These are phyloP conservation scores for Mechanitis mazaeus DNA, from an alignment of 2,888 invertebrate species.

Conservation along the genomic window DNA sequence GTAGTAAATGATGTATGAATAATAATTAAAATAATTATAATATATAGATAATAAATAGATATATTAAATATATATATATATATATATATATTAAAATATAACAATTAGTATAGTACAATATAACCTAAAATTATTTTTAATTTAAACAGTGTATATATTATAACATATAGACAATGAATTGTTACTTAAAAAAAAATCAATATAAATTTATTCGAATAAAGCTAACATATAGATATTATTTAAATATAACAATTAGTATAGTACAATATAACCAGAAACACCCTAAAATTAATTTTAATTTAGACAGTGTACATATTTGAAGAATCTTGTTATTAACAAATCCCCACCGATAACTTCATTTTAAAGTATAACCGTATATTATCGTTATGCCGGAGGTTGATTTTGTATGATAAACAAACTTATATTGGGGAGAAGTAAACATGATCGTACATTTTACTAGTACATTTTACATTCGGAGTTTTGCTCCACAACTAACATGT, in stretches of 20 bases:
- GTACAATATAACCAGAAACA: neutral
- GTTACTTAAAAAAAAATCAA: no score
- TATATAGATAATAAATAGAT: no score
- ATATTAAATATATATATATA: no score
- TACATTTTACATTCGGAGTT: constrained; percentile 59
- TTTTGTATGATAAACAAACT: constrained; percentile 68
- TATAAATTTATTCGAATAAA: no score
- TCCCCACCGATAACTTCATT: constrained; percentile 1
- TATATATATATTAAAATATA: no score
- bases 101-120: no score
- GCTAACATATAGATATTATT: no score
- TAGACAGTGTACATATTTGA: neutral
- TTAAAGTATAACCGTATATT: neutral
- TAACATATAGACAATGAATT: no score
- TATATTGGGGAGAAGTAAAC: constrained; percentile 63
- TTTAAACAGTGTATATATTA: neutral
- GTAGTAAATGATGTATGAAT: no score
- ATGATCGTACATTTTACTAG: constrained; percentile 65
- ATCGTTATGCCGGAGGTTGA: constrained; percentile 46
- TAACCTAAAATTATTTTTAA: neutral
- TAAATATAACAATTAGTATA: no score
- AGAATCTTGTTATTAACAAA: neutral
- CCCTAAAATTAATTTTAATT: neutral
- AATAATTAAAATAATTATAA: no score
- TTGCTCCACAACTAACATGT: constrained; percentile 32